phyloP scores from a whole-genome alignment of 2,797 vertebrate genomes.

The Ctenochaetus hawaiiensis region DNA sequence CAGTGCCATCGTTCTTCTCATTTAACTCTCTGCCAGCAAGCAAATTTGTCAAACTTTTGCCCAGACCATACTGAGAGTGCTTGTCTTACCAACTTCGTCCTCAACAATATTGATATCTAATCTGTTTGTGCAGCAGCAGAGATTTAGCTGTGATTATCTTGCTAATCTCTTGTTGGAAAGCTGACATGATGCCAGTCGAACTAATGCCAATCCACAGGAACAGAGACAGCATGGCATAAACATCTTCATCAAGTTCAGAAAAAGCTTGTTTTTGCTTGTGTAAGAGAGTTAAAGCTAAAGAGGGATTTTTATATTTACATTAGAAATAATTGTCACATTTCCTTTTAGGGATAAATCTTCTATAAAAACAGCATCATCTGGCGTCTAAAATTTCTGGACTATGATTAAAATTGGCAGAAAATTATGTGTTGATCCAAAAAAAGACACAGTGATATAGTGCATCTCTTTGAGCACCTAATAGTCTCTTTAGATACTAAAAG shows the following conservation, averaged over 20 bases:
- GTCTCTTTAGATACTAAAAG: no score
- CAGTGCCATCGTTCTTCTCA: no score
- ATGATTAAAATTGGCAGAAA: neutral
- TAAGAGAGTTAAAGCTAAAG: no score
- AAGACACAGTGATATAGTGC: no score
- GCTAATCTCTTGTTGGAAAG: neutral
- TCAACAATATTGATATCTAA: neutral
- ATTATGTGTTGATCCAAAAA: neutral
- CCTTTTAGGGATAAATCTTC: neutral
- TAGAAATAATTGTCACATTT: neutral
- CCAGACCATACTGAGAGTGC: no score
- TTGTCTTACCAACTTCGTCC: neutral
- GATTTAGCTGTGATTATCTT: neutral
- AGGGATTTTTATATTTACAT: neutral
- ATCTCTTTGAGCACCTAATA: no score
- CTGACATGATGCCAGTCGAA: neutral
- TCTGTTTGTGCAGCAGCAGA: neutral
- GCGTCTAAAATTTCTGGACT: neutral
- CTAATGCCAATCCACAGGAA: neutral
- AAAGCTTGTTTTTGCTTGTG: neutral
- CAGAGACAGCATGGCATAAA: neutral
- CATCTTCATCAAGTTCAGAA: no score
- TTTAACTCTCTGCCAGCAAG: neutral
- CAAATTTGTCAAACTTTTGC: neutral
- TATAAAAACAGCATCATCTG: neutral